A percentile compares a stretch with the other conserved stretches of the same genome.
Conservation (phyloP, 2,888 invertebrate species). For the Lottia gigantea region DNA sequence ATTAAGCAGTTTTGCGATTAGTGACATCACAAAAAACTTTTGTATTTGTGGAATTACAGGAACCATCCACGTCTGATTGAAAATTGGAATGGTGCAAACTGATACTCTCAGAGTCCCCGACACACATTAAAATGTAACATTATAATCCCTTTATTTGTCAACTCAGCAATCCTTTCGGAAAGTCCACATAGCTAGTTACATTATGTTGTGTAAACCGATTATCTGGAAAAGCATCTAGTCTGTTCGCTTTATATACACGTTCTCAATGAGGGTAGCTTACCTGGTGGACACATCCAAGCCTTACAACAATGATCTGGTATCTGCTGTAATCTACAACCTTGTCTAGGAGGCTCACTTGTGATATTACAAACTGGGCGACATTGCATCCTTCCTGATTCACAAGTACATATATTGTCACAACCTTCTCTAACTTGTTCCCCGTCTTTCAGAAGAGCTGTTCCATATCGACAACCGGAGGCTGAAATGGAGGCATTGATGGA, state of each 20-base stretch:
- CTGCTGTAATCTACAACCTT: conserved; percentile 26
- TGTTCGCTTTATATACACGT: too few relatives aligned
- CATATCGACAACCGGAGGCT: conserved; percentile 30
- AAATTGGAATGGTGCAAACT: too few relatives aligned
- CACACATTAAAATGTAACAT: too few relatives aligned
- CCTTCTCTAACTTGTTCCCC: conserved; percentile 28
- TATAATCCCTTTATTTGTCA: too few relatives aligned
- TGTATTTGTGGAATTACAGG: too few relatives aligned
- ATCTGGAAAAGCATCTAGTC: too few relatives aligned
- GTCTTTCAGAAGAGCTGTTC: conserved; percentile 24
- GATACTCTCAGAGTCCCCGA: too few relatives aligned
- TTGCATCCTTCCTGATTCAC: conserved; percentile 22
- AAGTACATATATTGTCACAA: conserved; percentile 24
- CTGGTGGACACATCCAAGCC: conserved; percentile 34
- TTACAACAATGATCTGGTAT: conserved; percentile 31
- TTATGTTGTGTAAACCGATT: too few relatives aligned
- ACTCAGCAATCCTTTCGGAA: not conserved
- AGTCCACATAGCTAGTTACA: not conserved
- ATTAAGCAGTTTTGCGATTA: too few relatives aligned
- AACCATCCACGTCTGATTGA: too few relatives aligned
- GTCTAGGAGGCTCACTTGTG: conserved; percentile 20
- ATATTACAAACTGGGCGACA: conserved; percentile 29
- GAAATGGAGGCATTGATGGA: not conserved
- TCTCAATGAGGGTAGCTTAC: conserved; percentile 13
- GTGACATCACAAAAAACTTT: too few relatives aligned